Evolutionary conservation across 2,888 invertebrate species (phyloP), one percentile per base, ranked within the genome.

Genomic region (Eulithis testata): DNA sequence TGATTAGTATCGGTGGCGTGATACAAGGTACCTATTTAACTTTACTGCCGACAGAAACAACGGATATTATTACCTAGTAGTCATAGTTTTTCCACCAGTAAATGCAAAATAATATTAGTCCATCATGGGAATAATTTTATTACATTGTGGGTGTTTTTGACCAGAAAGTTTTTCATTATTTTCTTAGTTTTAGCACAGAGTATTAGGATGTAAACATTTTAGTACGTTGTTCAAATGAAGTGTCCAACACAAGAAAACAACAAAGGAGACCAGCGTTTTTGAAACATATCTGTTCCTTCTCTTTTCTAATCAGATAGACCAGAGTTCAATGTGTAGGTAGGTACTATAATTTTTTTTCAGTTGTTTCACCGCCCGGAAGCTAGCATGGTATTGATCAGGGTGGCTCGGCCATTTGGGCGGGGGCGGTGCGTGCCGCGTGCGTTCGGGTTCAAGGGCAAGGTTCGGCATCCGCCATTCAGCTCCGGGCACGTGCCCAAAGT

Each of bases 401-500:
- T 72, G 77, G 76, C 76, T 11, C 31, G 80, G 84, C 77, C 81
- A 81, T 86, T 87, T 86, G 88, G 89, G 88, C 89, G 89, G 89
- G 86, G 44, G 6, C 82, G 84, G 85, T 85, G 86, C 88, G 90
- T 88, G 83, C 85, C 81, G 80, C 81, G 85, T 86, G 88, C 87
- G 87, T 87, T 36, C 52, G 84, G 86, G 92, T 91, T 92, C 92
- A 92, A 91, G 92, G 93, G 76, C 89, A 90, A 88, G 88, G 87
- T 81, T 88, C 79, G 85, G 89, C 91, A 93, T 93, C 92, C 89
- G 85, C 89, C 91, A 93, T 93, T 93, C 90, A 93, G 81, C 78
- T 84, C 85, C 75, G 84, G 87, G 87, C 92, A 92, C 92, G 92
- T 91, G 92, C 87, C 83, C 81, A 88, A 90, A 89, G 91, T 92